Base-by-base conservation (phyloP, 2,888 invertebrate genomes). In the Malacosoma neustria region DNA sequence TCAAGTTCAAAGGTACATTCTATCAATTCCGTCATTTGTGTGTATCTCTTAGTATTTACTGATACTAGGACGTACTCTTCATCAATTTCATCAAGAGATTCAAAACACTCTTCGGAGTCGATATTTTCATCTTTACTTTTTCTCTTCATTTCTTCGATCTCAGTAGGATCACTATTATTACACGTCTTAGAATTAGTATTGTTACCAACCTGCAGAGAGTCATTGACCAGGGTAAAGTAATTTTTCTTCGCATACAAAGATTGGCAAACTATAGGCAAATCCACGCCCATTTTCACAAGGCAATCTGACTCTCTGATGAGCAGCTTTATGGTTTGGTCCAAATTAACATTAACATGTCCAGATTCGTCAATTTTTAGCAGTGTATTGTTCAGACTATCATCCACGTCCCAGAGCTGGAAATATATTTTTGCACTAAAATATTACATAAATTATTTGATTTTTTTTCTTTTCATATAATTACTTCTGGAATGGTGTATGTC, bases 221-320 rank as follows among this genome's bases (percentile, higher is more conserved):
- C 93, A 54, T 91, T 91, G 35, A 95, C 89, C 3, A 90, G 72
- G 0, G 88, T 90, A 54, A 95, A 95, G 61, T 94, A 91, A 48
- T 93, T 90, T 49, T 90, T 90, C 59, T 93, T 94, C 5, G 92
- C 88, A 62, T 93, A 90, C 29, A 95, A 76, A 0, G 94, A 93
- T 41, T 92, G 88, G 13, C 94, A 94, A 1, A 95, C 91, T 41
- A 94, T 92, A 0, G 95, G 95, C 42, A 94, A 80, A n/a, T 93
- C 91, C 2, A 96, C 73, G 3, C 91, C 89, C 87, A 96, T 89
- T 69, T 96, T 96, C 1, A 92, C 89, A 66, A 96, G 88, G 60
- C 95, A 92, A 63, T 95, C 95, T 0, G 95, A 91, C 70, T 97
- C 96, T 14, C 94, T 86, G 36, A 96, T 92, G 29, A 96, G 79